Base-by-base conservation (phyloP, 2,888 invertebrate species). In the Dolichomitus sp. region DNA sequence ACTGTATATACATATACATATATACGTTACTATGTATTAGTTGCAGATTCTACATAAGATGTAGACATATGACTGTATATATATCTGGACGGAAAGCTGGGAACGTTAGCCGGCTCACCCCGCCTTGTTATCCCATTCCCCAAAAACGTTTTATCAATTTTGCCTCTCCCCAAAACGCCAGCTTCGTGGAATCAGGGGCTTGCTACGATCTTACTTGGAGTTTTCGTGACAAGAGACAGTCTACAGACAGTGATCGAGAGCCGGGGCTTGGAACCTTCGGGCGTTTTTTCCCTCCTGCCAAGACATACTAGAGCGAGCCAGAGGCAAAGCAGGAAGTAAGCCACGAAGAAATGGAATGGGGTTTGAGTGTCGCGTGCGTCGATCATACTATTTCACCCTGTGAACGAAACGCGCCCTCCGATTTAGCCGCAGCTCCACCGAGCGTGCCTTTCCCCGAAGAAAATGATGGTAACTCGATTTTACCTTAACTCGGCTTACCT, bases 221-320 rank as follows among this genome's bases (percentile, higher is more conserved):
- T 84, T 88, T 83, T 85, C 89, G 87, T 88, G 90, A 89, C 90
- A 87, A 87, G 89, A 87, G 88, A 83, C 88, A 86, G 85, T 85
- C 86, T 86, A 27, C 45, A 86, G 91, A 91, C 91, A 90, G 90
- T 91, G 91, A 92, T 91, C 85, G 91, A 91, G 88, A 89, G 89
- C 88, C 33, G 40, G 73, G 14, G 30, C 37, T 37, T 48, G 52
- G 45, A 79, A 70, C 65, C 30, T 74, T 65, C 23, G 54, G 65
- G 61, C 54, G 9, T 37, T 37, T 37, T 77, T 63, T 59, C 45
- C 23, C 42, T 45, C 74, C 61, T 23, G 48, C 45, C 37, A 57
- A 17, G 40, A 57, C 12, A 19, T 48, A 45, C 57, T 42, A 33
- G 37, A 40, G 4, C 40, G 42, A 17, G 30, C 33, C 68, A 19